These are phyloP conservation scores for Ophion ventricosus DNA, from an alignment of 2,888 invertebrate species.

Conservation along the genomic window DNA sequence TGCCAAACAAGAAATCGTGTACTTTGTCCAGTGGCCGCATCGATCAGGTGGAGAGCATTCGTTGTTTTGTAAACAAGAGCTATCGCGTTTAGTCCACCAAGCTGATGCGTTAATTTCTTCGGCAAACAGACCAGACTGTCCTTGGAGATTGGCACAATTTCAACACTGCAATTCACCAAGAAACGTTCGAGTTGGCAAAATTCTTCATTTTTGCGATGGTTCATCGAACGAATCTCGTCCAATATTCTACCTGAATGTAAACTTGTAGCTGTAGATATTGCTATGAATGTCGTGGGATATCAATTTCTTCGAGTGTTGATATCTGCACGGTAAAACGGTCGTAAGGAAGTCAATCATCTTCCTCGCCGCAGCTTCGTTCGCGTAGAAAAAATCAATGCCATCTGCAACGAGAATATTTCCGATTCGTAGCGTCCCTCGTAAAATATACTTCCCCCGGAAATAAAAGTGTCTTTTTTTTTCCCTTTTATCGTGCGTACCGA, in stretches of 20 bases:
- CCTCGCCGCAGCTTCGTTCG: conserved; percentile 94
- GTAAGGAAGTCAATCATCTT: conserved; percentile 98
- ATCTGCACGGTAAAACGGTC: conserved; percentile 94
- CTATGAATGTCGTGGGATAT: conserved; percentile 99
- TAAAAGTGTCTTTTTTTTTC: background rate
- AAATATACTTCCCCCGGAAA: background rate
- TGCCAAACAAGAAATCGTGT: conserved; percentile 73
- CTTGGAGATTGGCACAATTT: conserved; percentile 98
- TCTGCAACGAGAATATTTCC: conserved; percentile 84
- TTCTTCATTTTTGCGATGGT: background rate
- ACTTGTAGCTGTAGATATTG: conserved; percentile 98
- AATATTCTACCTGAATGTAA: conserved; percentile 87
- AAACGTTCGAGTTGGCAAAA: background rate
- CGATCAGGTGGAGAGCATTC: conserved; percentile 95
- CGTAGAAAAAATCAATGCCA: conserved; percentile 97
- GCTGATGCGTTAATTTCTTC: conserved; percentile 92
- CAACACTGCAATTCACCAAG: conserved; percentile 87
- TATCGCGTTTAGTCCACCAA: conserved; percentile 94
- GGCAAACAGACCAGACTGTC: conserved; percentile 96
- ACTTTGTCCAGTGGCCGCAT: conserved; percentile 94
- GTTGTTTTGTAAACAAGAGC: conserved; percentile 95
- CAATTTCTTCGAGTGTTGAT: conserved; percentile 95
- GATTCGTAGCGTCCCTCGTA: background rate
- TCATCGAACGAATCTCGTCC: background rate
- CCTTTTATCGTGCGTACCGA: no score